Evolutionary conservation across 1,140 invertebrate genomes (phyloP).

Genomic region (Coenobita brevimanus): DNA sequence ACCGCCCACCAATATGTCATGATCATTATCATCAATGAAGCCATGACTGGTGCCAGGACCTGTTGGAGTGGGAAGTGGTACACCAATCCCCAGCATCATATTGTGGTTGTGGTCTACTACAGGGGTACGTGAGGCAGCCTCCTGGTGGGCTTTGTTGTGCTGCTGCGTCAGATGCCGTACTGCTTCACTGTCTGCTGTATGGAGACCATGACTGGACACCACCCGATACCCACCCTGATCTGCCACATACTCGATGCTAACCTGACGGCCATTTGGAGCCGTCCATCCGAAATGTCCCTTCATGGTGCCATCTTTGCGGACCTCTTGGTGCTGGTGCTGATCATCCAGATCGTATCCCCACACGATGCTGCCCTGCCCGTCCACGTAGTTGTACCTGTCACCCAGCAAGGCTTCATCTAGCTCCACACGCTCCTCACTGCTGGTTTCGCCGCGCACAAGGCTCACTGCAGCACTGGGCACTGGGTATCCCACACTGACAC

Average conservation of each 20-base stretch:
- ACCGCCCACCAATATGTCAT: too few relatives aligned
- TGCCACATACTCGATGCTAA: conserved; percentile 57
- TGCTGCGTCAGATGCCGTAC: conserved; percentile 21
- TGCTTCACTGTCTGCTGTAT: conserved; percentile 27
- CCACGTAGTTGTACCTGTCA: conserved; percentile 51
- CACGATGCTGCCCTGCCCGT: conserved; percentile 55
- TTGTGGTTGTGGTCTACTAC: background rate
- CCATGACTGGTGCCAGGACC: background rate
- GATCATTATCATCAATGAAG: too few relatives aligned
- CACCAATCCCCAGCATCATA: background rate
- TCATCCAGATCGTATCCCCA: conserved; percentile 60
- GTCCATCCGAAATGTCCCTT: conserved; percentile 63
- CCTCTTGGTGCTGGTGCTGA: conserved; percentile 60
- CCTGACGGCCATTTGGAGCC: conserved; percentile 46
- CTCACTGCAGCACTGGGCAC: background rate
- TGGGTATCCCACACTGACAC: conserved; percentile 17
- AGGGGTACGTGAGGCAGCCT: background rate
- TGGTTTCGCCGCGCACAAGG: conserved; percentile 23
- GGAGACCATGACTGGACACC: conserved; percentile 19
- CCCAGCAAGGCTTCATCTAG: conserved; percentile 35
- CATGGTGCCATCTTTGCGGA: conserved; percentile 56
- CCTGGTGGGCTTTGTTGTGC: conserved; percentile 42
- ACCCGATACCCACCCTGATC: conserved; percentile 63
- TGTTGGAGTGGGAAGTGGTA: background rate
- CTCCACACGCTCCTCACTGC: conserved; percentile 45